Percentiles rank a stretch among this genome's conserved stretches.
These are phyloP conservation scores for Craterocephalus amniculus DNA, from an alignment of 2,797 vertebrate species.

Conservation along the genomic window DNA sequence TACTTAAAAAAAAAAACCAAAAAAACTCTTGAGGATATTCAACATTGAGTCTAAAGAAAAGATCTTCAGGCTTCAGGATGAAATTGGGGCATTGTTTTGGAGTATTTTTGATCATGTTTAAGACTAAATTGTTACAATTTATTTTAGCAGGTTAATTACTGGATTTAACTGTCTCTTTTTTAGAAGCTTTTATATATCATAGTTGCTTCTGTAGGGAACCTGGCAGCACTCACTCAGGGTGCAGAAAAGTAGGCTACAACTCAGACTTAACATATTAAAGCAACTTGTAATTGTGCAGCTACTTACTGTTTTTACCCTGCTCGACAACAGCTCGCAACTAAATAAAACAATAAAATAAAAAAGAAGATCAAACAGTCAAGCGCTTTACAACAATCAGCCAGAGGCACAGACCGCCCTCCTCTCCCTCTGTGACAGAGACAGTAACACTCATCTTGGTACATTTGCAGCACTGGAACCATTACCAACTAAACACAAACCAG, in stretches of 20 bases:
- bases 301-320: background rate
- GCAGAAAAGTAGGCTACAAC: conserved; percentile 25
- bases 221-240: background rate
- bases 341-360: too few relatives aligned
- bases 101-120: too few relatives aligned
- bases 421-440: background rate
- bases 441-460: background rate
- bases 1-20: too few relatives aligned
- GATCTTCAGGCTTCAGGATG: background rate
- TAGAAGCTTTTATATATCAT: too few relatives aligned
- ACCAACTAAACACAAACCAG: conserved; percentile 15
- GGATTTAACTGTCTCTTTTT: background rate
- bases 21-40: too few relatives aligned
- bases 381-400: conserved; percentile 16
- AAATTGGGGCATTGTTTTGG: background rate
- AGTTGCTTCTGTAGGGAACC: background rate
- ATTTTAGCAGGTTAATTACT: background rate
- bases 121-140: too few relatives aligned
- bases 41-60: too few relatives aligned
- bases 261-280: conserved; percentile 3
- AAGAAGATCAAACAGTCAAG: conserved; percentile 14
- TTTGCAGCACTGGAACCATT: conserved; percentile 4
- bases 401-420: conserved; percentile 8
- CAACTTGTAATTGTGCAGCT: background rate
- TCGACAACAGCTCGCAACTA: conserved; percentile 4